Conservation (phyloP, 2,113 vertebrate genomes). For the Mesitornis unicolor region DNA sequence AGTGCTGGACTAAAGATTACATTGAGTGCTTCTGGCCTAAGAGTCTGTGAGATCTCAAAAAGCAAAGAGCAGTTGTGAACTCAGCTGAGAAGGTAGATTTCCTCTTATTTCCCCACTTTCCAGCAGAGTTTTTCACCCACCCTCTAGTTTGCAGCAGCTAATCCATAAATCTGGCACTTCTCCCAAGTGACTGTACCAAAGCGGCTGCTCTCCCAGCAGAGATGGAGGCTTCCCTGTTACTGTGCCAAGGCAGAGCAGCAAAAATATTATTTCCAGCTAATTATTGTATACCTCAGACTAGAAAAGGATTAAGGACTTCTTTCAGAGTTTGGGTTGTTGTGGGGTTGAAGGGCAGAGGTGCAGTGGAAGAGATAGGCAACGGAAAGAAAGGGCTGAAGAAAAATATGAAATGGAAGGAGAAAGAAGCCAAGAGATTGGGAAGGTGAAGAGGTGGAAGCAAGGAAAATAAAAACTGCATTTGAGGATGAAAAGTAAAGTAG, state of each 20-base stretch:
- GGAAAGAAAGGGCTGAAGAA: neutral
- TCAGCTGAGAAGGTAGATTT: neutral
- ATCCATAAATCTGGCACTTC: neutral
- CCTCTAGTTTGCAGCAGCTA: neutral
- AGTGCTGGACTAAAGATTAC: neutral
- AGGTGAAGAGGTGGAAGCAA: neutral
- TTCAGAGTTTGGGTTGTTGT: neutral
- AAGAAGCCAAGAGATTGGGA: neutral
- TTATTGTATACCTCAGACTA: neutral
- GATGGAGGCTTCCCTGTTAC: neutral
- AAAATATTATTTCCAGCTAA: conserved; percentile 3
- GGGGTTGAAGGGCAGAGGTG: neutral
- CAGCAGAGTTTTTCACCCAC: neutral
- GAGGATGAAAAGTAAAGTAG: neutral
- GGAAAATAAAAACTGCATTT: neutral
- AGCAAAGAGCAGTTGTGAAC: neutral
- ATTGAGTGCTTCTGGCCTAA: neutral
- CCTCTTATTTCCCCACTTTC: neutral
- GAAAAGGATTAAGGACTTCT: neutral
- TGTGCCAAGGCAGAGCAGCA: neutral
- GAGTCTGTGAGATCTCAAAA: neutral
- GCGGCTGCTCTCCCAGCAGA: neutral
- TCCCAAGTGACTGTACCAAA: neutral
- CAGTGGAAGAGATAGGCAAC: neutral
- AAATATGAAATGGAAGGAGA: neutral